Percentiles rank a stretch among this genome's conserved stretches.
Evolutionary conservation across 2,888 invertebrate genomes (phyloP).

Genomic region (Criorhina ranunculi): DNA sequence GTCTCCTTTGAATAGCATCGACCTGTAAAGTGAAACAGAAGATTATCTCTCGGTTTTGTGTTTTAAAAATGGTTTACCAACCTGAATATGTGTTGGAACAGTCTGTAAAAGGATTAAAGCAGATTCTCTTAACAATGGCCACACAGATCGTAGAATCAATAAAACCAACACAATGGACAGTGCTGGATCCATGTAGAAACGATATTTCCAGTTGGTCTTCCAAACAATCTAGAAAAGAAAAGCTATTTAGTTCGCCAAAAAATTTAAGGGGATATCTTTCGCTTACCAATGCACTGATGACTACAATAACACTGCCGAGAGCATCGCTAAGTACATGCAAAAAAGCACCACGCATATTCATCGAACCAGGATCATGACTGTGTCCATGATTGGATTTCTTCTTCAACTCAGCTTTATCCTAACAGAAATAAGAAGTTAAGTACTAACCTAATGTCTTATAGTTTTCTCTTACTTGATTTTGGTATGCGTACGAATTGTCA

Average conservation of each 20-base stretch:
- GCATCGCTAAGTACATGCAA: conserved; percentile 98
- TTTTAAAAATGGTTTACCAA: conserved; percentile 74
- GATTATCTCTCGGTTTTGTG: neutral
- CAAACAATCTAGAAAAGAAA: conserved; percentile 86
- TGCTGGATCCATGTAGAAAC: conserved; percentile 96
- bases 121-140: conserved; percentile 96
- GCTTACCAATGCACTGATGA: conserved; percentile 88
- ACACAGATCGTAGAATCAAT: conserved; percentile 94
- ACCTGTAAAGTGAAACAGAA: conserved; percentile 86
- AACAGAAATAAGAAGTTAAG: neutral
- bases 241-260: no score
- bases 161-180: conserved; percentile 95
- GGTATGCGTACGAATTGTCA: conserved; percentile 85
- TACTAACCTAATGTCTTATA: neutral
- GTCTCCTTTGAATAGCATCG: conserved; percentile 94
- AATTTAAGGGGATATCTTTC: no score
- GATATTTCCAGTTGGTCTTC: conserved; percentile 92
- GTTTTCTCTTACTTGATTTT: conserved; percentile 80
- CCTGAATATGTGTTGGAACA: conserved; percentile 98
- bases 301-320: conserved; percentile 92
- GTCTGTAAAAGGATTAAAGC: conserved; percentile 98
- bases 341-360: conserved; percentile 99
- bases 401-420: conserved; percentile 81
- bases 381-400: conserved; percentile 85
- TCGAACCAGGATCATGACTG: conserved; percentile 89